phyloP scores from a whole-genome alignment of 2,888 invertebrate genomes.

The Argynnis bischoffii region DNA sequence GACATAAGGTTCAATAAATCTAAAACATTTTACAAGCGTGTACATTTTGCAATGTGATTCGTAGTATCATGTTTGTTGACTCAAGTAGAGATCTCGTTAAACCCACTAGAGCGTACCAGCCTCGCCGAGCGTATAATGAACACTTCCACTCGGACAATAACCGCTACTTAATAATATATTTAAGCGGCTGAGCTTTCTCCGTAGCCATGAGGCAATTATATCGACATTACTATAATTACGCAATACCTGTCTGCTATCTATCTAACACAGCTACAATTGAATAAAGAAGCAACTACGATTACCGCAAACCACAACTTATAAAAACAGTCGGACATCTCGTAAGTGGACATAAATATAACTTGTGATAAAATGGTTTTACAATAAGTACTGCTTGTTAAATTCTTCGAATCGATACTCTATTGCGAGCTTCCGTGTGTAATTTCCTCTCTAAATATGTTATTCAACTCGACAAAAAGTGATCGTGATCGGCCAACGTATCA shows the following conservation, averaged over 20 bases:
- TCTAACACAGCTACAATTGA: slow-evolving; percentile 9
- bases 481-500: slow-evolving; percentile 44
- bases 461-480: slow-evolving; percentile 37
- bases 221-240: slow-evolving; percentile 39
- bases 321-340: too few species aligned
- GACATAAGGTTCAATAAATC: slow-evolving; percentile 10
- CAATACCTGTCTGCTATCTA: slow-evolving; percentile 27
- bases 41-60: slow-evolving; percentile 26
- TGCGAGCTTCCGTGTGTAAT: slow-evolving; percentile 39
- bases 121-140: slow-evolving; percentile 74
- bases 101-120: slow-evolving; percentile 66
- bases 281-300: slow-evolving; percentile 37
- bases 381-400: neutral
- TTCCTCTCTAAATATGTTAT: slow-evolving; percentile 51
- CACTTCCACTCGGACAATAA: slow-evolving; percentile 76
- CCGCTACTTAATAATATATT: slow-evolving; percentile 74
- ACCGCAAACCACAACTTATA: slow-evolving; percentile 48
- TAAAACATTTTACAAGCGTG: slow-evolving; percentile 13
- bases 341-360: too few species aligned
- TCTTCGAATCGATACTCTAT: slow-evolving; percentile 1
- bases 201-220: slow-evolving; percentile 58
- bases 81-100: slow-evolving; percentile 62
- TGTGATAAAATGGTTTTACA: neutral
- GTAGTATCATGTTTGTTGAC: slow-evolving; percentile 32
- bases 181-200: slow-evolving; percentile 68